phyloP scores from a whole-genome alignment of 2,888 invertebrate species.

The Drosophila antonietae region DNA sequence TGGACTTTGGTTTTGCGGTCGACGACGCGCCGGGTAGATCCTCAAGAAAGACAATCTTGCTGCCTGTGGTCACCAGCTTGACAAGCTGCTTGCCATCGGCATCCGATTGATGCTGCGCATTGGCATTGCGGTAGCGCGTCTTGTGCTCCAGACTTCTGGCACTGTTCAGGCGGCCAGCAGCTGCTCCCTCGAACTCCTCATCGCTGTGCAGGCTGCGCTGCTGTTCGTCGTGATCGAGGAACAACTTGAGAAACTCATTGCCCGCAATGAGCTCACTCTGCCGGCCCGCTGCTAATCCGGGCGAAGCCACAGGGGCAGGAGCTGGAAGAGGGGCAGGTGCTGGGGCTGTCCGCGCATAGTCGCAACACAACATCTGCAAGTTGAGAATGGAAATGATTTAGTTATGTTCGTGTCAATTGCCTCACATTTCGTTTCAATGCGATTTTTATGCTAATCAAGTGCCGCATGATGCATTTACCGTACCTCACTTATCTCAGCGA shows the following conservation, averaged over 20 bases:
- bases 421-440: constrained; percentile 40
- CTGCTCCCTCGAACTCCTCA: constrained; percentile 62
- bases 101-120: constrained; percentile 46
- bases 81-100: constrained; percentile 74
- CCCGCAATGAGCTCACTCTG: constrained; percentile 83
- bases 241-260: constrained; percentile 83
- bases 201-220: constrained; percentile 70
- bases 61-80: constrained; percentile 82
- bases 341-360: constrained; percentile 63
- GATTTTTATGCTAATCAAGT: constrained; percentile 61
- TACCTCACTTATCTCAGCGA: constrained; percentile 62
- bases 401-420: constrained; percentile 54
- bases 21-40: constrained; percentile 55
- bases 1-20: constrained; percentile 41
- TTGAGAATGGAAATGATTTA: constrained; percentile 41
- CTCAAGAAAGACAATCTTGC: constrained; percentile 82
- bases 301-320: constrained; percentile 9
- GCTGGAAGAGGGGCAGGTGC: constrained; percentile 24
- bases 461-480: constrained; percentile 36
- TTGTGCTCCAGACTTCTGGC: constrained; percentile 65
- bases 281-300: constrained; percentile 37
- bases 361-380: constrained; percentile 75
- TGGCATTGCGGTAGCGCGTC: constrained; percentile 60
- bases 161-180: constrained; percentile 39
- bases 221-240: constrained; percentile 78